Evolutionary conservation across 2,113 vertebrate genomes (phyloP).

Genomic region (Monarcha castaneiventris): DNA sequence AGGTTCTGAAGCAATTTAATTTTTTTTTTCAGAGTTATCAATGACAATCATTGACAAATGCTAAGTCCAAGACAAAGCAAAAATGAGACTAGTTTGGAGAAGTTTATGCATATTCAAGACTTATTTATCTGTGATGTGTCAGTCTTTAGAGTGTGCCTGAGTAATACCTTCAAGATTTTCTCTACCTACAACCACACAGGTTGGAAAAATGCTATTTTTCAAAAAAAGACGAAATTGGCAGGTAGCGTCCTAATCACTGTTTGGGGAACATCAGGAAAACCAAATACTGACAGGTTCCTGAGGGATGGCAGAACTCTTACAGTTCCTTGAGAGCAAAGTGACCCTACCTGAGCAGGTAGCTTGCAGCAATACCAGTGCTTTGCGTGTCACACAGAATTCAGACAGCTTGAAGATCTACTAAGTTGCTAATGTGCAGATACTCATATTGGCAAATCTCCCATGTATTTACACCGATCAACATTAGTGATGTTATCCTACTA

Average conservation of each 20-base stretch:
- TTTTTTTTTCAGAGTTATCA: neutral
- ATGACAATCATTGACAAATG: neutral
- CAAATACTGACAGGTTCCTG: neutral
- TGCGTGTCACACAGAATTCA: neutral
- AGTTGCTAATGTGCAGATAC: neutral
- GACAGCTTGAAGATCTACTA: neutral
- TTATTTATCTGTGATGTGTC: neutral
- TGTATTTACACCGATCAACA: neutral
- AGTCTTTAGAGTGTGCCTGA: neutral
- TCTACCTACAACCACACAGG: neutral
- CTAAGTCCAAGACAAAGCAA: neutral
- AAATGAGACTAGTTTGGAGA: neutral
- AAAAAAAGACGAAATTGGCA: neutral
- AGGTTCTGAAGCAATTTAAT: neutral
- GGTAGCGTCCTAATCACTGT: neutral
- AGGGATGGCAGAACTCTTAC: neutral
- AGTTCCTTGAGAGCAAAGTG: neutral
- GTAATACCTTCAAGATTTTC: neutral
- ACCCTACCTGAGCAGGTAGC: neutral
- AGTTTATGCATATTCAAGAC: neutral
- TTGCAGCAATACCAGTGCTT: neutral
- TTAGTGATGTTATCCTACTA: neutral
- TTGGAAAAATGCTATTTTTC: neutral
- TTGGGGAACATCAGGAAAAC: neutral
- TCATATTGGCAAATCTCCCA: neutral